phyloP scores from a whole-genome alignment of 2,888 invertebrate species.

The Campoletis raptor region DNA sequence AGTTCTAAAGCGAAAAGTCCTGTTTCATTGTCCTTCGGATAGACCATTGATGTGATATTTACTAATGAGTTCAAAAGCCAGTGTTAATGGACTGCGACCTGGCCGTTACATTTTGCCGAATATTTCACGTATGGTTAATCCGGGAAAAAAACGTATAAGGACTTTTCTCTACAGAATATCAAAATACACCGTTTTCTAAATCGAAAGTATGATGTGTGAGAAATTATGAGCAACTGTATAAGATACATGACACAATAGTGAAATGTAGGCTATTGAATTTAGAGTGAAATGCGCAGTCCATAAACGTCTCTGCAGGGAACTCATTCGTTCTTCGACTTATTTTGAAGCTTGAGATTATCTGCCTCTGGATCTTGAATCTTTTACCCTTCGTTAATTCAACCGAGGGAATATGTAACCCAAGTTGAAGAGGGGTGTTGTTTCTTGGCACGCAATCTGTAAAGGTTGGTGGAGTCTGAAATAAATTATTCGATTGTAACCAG shows the following conservation, averaged over 20 bases:
- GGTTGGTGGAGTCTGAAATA: background rate
- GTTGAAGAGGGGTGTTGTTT: background rate
- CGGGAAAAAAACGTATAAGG: background rate
- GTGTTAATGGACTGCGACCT: background rate
- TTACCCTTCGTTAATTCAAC: background rate
- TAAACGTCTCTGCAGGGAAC: background rate
- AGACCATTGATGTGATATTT: background rate
- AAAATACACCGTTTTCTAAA: background rate
- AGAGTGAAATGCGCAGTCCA: background rate
- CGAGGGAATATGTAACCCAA: background rate
- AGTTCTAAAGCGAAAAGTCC: background rate
- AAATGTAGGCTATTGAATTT: background rate
- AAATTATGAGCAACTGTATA: background rate
- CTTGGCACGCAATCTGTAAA: conserved; percentile 33
- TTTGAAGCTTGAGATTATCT: background rate
- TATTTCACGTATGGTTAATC: background rate
- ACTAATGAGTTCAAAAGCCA: background rate
- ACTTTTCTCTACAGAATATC: background rate
- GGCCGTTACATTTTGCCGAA: background rate
- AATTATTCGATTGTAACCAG: conserved; percentile 29
- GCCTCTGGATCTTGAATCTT: background rate
- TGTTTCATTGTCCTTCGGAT: background rate
- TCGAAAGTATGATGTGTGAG: background rate
- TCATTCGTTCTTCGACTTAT: background rate
- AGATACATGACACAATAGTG: background rate